These are phyloP conservation scores for Heliconius hortense DNA, from an alignment of 2,888 invertebrate species.

Conservation along the genomic window DNA sequence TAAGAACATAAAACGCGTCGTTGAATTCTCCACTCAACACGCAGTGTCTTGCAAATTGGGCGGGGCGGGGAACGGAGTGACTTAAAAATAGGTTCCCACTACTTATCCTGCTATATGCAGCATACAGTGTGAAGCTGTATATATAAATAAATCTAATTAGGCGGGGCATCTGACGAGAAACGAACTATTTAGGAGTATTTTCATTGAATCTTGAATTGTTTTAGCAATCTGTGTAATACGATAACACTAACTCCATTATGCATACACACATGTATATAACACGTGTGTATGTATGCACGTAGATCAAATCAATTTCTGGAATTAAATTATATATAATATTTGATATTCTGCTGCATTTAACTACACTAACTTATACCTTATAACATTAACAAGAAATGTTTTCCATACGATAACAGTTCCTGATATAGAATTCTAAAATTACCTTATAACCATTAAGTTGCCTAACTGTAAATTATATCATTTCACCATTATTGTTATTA, in stretches of 20 bases:
- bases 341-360: neutral
- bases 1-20: too few species aligned
- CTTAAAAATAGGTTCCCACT: too few species aligned
- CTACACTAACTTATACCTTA: neutral
- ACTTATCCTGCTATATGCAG: too few species aligned
- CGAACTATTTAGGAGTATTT: neutral
- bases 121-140: too few species aligned
- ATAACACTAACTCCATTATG: neutral
- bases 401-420: neutral
- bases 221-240: neutral
- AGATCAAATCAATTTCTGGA: neutral
- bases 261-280: neutral
- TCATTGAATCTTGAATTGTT: neutral
- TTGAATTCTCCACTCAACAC: too few species aligned
- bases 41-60: too few species aligned
- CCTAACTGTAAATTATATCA: neutral
- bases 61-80: too few species aligned
- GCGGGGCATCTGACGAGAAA: too few species aligned
- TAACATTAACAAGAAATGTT: neutral
- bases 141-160: too few species aligned
- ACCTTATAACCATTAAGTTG: neutral
- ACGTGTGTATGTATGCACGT: neutral
- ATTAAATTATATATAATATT: neutral
- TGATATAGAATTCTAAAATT: neutral
- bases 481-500: too few species aligned